Evolutionary conservation across 2,113 vertebrate genomes (phyloP).

Genomic region (Pseudorectes ferrugineus): DNA sequence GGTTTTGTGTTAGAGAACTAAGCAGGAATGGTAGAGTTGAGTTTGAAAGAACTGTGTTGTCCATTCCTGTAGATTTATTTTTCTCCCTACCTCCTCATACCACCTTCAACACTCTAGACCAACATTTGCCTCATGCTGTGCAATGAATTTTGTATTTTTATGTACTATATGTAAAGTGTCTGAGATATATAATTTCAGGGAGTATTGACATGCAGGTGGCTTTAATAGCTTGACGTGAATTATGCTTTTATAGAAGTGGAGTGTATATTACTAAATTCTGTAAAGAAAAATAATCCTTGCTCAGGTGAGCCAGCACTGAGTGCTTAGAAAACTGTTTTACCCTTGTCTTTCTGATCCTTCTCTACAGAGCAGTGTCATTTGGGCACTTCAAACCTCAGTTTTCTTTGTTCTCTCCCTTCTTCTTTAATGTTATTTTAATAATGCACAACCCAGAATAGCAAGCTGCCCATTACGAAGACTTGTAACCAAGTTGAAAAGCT

Average conservation of each 20-base stretch:
- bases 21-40: not conserved
- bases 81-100: not conserved
- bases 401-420: not conserved
- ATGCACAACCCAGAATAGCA: not conserved
- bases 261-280: not conserved
- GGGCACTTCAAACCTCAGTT: not conserved
- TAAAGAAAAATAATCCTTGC: not conserved
- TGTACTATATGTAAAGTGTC: not conserved
- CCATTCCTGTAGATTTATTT: not conserved
- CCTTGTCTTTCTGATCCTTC: not conserved
- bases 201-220: not conserved
- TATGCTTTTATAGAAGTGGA: not conserved
- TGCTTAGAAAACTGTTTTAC: not conserved
- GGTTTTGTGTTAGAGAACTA: not conserved
- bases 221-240: not conserved
- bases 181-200: not conserved
- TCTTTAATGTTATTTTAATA: slow-evolving; percentile 33
- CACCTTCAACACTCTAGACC: not conserved
- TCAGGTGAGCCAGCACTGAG: not conserved
- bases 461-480: not conserved
- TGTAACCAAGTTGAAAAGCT: not conserved
- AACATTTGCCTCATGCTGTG: not conserved
- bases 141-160: not conserved
- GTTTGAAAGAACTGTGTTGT: not conserved
- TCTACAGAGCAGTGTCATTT: not conserved